Base-by-base conservation (phyloP, 92 coral and sea anemone species). In the Porites divaricata region DNA sequence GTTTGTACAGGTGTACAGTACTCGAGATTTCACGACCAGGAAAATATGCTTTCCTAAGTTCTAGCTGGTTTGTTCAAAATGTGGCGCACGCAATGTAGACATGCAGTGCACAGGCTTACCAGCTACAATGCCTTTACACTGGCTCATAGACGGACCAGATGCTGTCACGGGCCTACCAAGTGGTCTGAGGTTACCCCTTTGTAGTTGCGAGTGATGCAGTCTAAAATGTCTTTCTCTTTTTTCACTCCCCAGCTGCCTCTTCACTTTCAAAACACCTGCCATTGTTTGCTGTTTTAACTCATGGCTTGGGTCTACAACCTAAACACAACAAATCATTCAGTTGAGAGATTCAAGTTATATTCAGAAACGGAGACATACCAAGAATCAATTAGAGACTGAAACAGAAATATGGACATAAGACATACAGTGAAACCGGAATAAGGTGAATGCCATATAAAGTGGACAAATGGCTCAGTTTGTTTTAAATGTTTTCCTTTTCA, bases 221-320 rank as follows among this genome's bases (percentile, higher is more conserved):
- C 20, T 63, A 21, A 91, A 51, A 28, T 72, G 74, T 56, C 89
- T 76, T 8, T 53, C 56, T 17, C 80, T 56, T 48, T 76, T 75
- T 41, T 86, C 80, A 52, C n/a, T 74, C 65, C 72, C 59, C 54
- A 92, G 72, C 75, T 94, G 91, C 59, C 83, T 77, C 68, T 83
- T 85, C 15, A 94, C 86, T 74, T 63, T 84, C 70, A 28, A 63
- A 63, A 94, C 90, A 7, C 90, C 85, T 41, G 89, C 95, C 54
- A 79, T 63, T n/a, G 94, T 92, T 58, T 77, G 90, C 62, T 84
- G 86, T 70, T 94, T 94, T 59, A 94, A 88, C 20, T 94, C 83
- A 85, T 76, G 76, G 41, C 98, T 85, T 74, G 98, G 98, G 77
- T 94, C 98, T 48, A 91, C 77, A 50, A 94, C 92, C 98, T 94